These are phyloP conservation scores for Monoplex corrugatus DNA, from an alignment of 2,888 invertebrate genomes.

Conservation along the genomic window DNA sequence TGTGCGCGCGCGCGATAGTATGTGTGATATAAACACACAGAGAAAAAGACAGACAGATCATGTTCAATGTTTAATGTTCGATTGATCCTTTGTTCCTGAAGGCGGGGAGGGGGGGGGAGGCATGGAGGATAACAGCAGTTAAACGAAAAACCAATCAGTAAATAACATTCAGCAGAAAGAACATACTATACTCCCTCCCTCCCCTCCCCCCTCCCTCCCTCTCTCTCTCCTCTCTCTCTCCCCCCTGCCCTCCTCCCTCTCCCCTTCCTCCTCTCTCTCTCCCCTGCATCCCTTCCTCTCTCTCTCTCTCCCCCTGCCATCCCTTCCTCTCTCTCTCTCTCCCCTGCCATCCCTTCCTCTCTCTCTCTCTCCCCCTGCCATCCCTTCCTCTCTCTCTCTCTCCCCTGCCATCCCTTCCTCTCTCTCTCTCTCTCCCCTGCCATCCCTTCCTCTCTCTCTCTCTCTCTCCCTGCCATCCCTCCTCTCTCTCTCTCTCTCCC, in stretches of 20 bases:
- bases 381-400: no score
- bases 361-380: no score
- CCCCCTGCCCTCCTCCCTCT: background rate
- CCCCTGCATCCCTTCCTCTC: no score
- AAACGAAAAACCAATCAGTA: background rate
- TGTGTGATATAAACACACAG: background rate
- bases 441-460: background rate
- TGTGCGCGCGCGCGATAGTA: background rate
- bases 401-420: no score
- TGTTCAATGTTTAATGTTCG: no score
- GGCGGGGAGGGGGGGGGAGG: no score
- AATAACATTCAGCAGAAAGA: background rate
- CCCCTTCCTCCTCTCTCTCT: background rate
- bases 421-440: no score
- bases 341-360: background rate
- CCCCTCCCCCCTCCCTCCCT: no score
- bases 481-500: background rate
- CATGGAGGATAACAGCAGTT: no score
- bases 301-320: background rate
- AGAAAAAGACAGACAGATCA: background rate
- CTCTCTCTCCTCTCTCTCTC: no score
- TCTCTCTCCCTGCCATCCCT: background rate
- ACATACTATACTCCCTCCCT: background rate
- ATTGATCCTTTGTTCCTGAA: no score
- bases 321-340: background rate